Evolutionary conservation across 2,888 invertebrate genomes (phyloP).

Genomic region (Atherix ibis): DNA sequence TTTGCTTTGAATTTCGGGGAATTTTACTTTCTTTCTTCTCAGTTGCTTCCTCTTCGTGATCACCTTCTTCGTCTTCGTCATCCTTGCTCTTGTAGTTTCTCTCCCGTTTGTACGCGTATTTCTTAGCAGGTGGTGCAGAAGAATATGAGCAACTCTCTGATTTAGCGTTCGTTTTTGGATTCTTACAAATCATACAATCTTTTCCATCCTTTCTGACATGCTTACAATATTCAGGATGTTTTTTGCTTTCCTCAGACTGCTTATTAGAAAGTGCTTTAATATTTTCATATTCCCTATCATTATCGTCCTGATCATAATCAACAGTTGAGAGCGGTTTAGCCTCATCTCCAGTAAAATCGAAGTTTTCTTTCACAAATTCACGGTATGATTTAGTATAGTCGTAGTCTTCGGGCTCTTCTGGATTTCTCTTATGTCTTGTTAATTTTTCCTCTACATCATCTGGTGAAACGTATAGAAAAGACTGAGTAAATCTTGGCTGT

Average conservation of each 20-base stretch:
- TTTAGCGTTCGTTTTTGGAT: slow-evolving; percentile 56
- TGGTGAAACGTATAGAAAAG: slow-evolving; percentile 2
- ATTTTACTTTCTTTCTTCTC: slow-evolving; percentile 5
- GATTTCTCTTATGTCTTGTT: not conserved
- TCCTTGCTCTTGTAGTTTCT: slow-evolving; percentile 44
- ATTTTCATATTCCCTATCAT: slow-evolving; percentile 36
- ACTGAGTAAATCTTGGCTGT: not conserved
- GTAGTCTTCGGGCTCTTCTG: slow-evolving; percentile 3
- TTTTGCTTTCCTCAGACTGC: slow-evolving; percentile 43
- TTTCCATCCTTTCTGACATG: slow-evolving; percentile 43
- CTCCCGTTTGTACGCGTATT: slow-evolving; percentile 50
- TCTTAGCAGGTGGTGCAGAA: slow-evolving; percentile 53
- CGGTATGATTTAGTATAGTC: slow-evolving; percentile 9
- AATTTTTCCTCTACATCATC: slow-evolving; percentile 1
- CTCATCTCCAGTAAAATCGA: slow-evolving; percentile 4
- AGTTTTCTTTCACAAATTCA: slow-evolving; percentile 10
- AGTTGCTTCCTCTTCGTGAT: slow-evolving; percentile 9
- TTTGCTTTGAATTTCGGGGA: not conserved
- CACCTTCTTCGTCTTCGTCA: slow-evolving; percentile 10
- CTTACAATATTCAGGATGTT: slow-evolving; percentile 47
- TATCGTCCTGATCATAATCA: not conserved
- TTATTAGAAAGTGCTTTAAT: slow-evolving; percentile 45
- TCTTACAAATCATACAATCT: slow-evolving; percentile 54
- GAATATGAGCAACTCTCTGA: slow-evolving; percentile 70
- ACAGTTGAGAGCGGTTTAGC: not conserved